Percentiles rank a stretch among this genome's conserved stretches.
phyloP scores from a whole-genome alignment of 2,797 vertebrate genomes.

The Neosilurus hyrtlii region DNA sequence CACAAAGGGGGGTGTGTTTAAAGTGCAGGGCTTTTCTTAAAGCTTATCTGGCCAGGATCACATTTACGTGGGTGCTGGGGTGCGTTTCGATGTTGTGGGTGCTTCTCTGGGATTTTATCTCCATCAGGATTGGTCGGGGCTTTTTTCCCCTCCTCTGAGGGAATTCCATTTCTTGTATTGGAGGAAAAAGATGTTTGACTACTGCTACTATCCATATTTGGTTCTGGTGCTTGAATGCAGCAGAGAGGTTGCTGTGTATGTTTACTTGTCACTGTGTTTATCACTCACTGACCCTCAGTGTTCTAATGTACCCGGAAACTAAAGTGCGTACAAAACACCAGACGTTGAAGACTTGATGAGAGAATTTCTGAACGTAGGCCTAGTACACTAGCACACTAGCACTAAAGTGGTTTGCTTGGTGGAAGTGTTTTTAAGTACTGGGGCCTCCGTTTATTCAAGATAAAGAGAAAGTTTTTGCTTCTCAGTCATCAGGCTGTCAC shows the following conservation, averaged over 20 bases:
- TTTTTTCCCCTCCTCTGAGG: neutral
- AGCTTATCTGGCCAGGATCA: neutral
- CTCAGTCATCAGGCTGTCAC: neutral
- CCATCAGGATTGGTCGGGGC: neutral
- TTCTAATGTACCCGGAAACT: too few relatives aligned
- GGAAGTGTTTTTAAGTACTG: neutral
- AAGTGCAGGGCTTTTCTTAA: neutral
- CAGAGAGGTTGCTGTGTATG: neutral
- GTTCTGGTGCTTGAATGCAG: neutral
- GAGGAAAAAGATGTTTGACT: neutral
- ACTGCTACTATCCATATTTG: neutral
- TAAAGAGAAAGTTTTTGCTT: neutral
- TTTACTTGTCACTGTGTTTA: neutral
- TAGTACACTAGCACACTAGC: too few relatives aligned
- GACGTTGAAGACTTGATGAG: too few relatives aligned
- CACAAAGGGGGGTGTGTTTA: neutral
- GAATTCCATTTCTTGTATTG: neutral
- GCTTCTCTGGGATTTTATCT: neutral
- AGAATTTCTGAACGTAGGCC: too few relatives aligned
- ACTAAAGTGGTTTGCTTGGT: too few relatives aligned
- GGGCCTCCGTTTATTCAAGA: neutral
- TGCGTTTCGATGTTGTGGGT: neutral
- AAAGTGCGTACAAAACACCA: too few relatives aligned
- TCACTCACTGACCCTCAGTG: neutral
- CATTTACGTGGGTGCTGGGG: neutral